Conservation (phyloP, 2,888 invertebrate species). For the Hypomecis atomaria region DNA sequence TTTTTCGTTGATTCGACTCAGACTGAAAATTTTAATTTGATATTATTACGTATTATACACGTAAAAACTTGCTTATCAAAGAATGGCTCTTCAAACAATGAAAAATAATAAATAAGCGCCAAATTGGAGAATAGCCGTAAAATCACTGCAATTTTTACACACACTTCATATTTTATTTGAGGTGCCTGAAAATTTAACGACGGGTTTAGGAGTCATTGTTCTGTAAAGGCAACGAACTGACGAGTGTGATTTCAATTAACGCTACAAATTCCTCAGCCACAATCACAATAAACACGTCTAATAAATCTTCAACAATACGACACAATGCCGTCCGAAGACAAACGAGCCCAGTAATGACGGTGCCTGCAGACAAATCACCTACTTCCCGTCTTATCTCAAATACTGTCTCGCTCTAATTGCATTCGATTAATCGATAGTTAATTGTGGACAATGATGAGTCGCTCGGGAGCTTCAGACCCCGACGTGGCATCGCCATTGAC, state of each 20-base stretch:
- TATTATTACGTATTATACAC: too few relatives aligned
- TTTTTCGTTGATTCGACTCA: too few relatives aligned
- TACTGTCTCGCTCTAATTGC: slow-evolving; percentile 73
- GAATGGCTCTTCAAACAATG: too few relatives aligned
- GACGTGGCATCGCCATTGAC: slow-evolving; percentile 12
- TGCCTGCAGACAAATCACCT: slow-evolving; percentile 51
- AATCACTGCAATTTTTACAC: not conserved
- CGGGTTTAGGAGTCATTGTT: not conserved
- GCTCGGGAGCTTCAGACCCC: slow-evolving; percentile 22
- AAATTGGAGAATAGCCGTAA: too few relatives aligned
- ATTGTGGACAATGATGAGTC: slow-evolving; percentile 32
- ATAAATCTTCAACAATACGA: slow-evolving; percentile 23
- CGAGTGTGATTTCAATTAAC: slow-evolving; percentile 7
- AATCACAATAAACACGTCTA: slow-evolving; percentile 21
- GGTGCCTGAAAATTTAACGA: not conserved
- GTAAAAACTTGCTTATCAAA: too few relatives aligned
- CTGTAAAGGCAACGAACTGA: slow-evolving; percentile 3
- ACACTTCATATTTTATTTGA: not conserved
- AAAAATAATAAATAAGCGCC: too few relatives aligned
- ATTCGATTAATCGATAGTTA: slow-evolving; percentile 53
- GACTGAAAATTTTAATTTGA: too few relatives aligned
- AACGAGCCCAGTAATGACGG: slow-evolving; percentile 14
- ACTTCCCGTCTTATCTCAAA: slow-evolving; percentile 63
- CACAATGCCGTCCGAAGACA: slow-evolving; percentile 15
- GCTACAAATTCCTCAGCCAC: slow-evolving; percentile 11